These are phyloP conservation scores for Drosophila ironensis DNA, from an alignment of 1,140 invertebrate species.

Conservation along the genomic window DNA sequence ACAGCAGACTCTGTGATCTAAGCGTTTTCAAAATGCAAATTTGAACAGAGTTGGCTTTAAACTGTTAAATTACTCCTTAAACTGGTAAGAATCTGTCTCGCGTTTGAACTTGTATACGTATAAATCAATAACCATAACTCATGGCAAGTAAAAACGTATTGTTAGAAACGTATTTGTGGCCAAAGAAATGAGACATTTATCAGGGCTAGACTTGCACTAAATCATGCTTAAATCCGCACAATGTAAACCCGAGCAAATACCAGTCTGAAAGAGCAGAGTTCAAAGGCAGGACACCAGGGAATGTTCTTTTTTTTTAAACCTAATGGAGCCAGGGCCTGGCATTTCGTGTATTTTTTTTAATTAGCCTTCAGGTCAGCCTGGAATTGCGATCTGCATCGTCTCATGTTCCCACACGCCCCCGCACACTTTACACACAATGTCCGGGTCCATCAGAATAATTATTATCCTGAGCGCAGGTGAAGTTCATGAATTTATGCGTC, in stretches of 20 bases:
- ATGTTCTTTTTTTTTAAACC: background rate
- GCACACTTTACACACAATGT: slow-evolving; percentile 13
- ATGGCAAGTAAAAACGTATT: no score
- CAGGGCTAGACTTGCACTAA: background rate
- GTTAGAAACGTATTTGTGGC: no score
- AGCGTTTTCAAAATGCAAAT: no score
- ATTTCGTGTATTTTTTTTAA: slow-evolving; percentile 28
- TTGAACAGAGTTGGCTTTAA: no score
- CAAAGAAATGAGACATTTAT: no score
- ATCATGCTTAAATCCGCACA: background rate
- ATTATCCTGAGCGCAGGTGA: slow-evolving; percentile 48
- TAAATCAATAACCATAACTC: no score
- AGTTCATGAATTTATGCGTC: slow-evolving; percentile 62
- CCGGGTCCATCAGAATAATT: slow-evolving; percentile 49
- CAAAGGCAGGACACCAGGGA: background rate
- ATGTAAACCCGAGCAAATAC: background rate
- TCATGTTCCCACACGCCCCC: slow-evolving; percentile 30
- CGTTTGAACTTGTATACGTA: no score
- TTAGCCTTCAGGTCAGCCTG: slow-evolving; percentile 34
- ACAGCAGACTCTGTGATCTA: no score
- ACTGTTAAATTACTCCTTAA: no score
- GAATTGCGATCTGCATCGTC: slow-evolving; percentile 23
- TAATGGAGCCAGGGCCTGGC: background rate
- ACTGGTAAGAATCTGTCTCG: no score
- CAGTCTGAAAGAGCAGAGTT: slow-evolving; percentile 14